These are phyloP conservation scores for Sminthurinus aureus DNA, from an alignment of 2,888 invertebrate species.

Conservation along the genomic window DNA sequence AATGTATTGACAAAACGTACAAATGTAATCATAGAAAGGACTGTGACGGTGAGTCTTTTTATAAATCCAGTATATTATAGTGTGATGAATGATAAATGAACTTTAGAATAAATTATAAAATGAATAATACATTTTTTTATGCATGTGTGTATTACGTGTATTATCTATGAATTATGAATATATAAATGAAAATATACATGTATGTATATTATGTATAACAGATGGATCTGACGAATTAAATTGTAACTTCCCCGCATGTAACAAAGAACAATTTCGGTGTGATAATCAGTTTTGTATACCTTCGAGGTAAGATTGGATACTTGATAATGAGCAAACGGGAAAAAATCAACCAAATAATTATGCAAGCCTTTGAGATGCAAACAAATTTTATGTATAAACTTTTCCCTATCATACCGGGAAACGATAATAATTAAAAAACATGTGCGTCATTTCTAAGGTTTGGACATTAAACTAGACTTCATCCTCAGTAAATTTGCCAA, in stretches of 20 bases:
- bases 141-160: too few relatives aligned
- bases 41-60: slow-evolving; percentile 74
- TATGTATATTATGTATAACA: slow-evolving; percentile 63
- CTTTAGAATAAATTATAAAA: background rate
- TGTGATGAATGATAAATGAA: background rate
- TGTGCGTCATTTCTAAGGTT: too few relatives aligned
- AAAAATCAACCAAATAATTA: too few relatives aligned
- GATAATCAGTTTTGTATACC: slow-evolving; percentile 94
- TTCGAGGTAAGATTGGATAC: slow-evolving; percentile 61
- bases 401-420: too few relatives aligned
- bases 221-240: slow-evolving; percentile 82
- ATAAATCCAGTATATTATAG: background rate
- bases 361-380: too few relatives aligned
- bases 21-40: slow-evolving; percentile 91
- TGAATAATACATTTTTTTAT: too few relatives aligned
- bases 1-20: slow-evolving; percentile 77
- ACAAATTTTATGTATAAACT: too few relatives aligned
- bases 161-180: background rate
- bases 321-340: too few relatives aligned
- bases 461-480: too few relatives aligned
- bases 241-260: slow-evolving; percentile 85
- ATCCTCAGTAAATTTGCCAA: too few relatives aligned
- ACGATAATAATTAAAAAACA: too few relatives aligned
- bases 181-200: background rate
- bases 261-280: slow-evolving; percentile 90